A percentile compares a stretch with the other conserved stretches of the same genome.
These are phyloP conservation scores for Euproctis similis DNA, from an alignment of 2,888 invertebrate genomes.

Conservation along the genomic window DNA sequence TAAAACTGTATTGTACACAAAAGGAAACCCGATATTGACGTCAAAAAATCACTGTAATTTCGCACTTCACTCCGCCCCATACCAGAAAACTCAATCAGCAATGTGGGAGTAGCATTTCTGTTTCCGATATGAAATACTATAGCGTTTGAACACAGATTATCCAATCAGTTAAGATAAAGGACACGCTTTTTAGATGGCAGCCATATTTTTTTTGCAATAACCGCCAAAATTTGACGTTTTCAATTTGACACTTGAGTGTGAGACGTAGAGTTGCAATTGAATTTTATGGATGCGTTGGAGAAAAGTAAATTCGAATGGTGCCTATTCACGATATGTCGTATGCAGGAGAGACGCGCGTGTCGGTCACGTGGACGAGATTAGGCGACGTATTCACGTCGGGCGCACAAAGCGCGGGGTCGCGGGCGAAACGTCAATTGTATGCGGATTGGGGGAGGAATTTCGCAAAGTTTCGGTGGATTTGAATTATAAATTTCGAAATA, in stretches of 20 bases:
- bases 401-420: constrained; percentile 59
- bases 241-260: constrained; percentile 32
- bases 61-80: constrained; percentile 49
- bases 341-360: constrained; percentile 61
- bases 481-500: constrained; percentile 68
- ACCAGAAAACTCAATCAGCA: constrained; percentile 68
- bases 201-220: constrained; percentile 30
- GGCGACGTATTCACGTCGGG: constrained; percentile 62
- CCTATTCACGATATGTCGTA: constrained; percentile 53
- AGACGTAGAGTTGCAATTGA: constrained; percentile 32
- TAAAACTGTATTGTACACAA: constrained; percentile 53
- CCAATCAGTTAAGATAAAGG: constrained; percentile 76
- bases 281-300: constrained; percentile 10
- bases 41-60: constrained; percentile 73
- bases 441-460: constrained; percentile 62
- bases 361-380: constrained; percentile 69
- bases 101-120: constrained; percentile 64
- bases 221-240: constrained; percentile 37
- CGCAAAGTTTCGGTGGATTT: constrained; percentile 70
- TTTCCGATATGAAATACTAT: constrained; percentile 72
- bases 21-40: constrained; percentile 53
- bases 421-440: constrained; percentile 65
- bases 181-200: constrained; percentile 57
- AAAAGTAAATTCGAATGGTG: constrained; percentile 37
- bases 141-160: constrained; percentile 74